phyloP scores from a whole-genome alignment of 2,888 invertebrate genomes.

The Halocaridina rubra region DNA sequence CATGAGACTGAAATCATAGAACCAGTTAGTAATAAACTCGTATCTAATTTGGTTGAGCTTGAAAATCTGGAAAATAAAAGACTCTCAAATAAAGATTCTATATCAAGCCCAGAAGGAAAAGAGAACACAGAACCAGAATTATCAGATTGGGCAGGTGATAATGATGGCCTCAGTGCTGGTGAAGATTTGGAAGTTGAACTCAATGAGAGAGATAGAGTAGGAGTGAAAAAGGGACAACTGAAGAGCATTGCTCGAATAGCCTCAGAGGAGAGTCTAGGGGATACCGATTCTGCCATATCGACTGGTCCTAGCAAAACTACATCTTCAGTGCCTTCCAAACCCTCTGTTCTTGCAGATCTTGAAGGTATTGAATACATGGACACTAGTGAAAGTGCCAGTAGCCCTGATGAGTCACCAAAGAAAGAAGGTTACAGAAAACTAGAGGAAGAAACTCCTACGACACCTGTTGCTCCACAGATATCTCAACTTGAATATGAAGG shows the following conservation, averaged over 20 bases:
- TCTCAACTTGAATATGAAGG: conserved; percentile 10
- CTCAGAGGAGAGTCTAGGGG: conserved; percentile 59
- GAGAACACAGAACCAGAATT: conserved; percentile 50
- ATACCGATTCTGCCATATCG: conserved; percentile 57
- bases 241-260: conserved; percentile 52
- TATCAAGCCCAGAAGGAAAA: conserved; percentile 47
- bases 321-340: conserved; percentile 42
- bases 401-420: conserved; percentile 36
- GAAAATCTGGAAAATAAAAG: conserved; percentile 5
- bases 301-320: conserved; percentile 36
- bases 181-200: conserved; percentile 50
- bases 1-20: background rate
- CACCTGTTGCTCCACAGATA: conserved; percentile 41
- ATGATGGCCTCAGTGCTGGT: conserved; percentile 45
- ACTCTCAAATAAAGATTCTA: background rate
- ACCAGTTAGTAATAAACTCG: background rate
- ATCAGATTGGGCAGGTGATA: conserved; percentile 58
- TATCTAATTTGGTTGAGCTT: background rate
- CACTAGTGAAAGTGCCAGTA: conserved; percentile 57
- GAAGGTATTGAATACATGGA: conserved; percentile 60
- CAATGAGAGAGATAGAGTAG: conserved; percentile 6
- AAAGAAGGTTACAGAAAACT: conserved; percentile 45
- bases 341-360: conserved; percentile 38
- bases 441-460: conserved; percentile 48
- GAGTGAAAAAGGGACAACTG: background rate